These are phyloP conservation scores for Nyleta sp. DNA, from an alignment of 2,888 invertebrate species.

Conservation along the genomic window DNA sequence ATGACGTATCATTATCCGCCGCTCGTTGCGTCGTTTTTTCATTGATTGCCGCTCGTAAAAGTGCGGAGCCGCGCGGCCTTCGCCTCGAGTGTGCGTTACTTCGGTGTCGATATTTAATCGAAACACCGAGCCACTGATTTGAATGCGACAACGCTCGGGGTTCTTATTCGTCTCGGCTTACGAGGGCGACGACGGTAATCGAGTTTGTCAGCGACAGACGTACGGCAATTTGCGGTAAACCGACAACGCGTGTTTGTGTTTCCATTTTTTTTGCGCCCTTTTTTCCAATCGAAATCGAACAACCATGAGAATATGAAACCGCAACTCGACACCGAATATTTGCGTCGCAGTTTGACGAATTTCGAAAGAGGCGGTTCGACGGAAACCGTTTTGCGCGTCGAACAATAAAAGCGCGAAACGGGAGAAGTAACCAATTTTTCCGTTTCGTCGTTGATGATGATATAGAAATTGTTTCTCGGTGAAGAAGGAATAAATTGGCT, in stretches of 20 bases:
- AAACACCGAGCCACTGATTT: constrained; percentile 42
- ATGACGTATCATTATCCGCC: constrained; percentile 34
- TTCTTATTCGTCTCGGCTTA: constrained; percentile 49
- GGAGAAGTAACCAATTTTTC: too few relatives aligned
- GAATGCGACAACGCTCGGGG: constrained; percentile 40
- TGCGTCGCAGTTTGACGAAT: constrained; percentile 9
- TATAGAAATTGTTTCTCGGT: too few relatives aligned
- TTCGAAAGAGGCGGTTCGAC: too few relatives aligned
- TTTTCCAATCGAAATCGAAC: constrained; percentile 20
- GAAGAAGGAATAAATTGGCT: too few relatives aligned
- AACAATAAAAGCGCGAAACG: too few relatives aligned
- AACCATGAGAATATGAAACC: constrained; percentile 45
- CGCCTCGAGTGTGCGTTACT: constrained; percentile 35
- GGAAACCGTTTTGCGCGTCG: too few relatives aligned
- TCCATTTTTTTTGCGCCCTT: constrained; percentile 21
- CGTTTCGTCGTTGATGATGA: too few relatives aligned
- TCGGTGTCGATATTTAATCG: constrained; percentile 50
- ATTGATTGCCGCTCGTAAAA: constrained; percentile 16
- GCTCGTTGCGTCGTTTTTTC: constrained; percentile 1
- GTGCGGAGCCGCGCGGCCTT: constrained; percentile 23
- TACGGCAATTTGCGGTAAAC: constrained; percentile 50
- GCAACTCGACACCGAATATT: constrained; percentile 15
- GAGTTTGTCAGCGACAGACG: constrained; percentile 56
- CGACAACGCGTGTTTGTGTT: constrained; percentile 49
- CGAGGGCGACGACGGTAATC: constrained; percentile 45